Percentiles rank a stretch among this genome's conserved stretches.
phyloP scores from a whole-genome alignment of 2,888 invertebrate species.

The Acleris cristana region DNA sequence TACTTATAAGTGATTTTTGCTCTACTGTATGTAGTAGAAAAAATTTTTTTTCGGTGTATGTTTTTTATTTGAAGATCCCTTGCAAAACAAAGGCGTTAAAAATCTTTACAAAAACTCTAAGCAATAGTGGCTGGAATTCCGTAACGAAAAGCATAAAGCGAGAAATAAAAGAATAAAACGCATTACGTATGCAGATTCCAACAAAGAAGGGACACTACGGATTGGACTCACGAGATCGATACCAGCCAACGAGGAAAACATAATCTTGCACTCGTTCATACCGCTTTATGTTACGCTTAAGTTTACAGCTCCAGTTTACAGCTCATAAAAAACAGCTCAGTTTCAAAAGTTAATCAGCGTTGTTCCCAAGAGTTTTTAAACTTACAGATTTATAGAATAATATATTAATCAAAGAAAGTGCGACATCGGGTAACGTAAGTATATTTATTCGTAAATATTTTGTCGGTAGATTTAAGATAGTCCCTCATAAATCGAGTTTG shows the following conservation, averaged over 20 bases:
- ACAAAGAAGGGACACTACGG: conserved; percentile 5
- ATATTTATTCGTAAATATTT: conserved; percentile 13
- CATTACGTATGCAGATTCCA: conserved; percentile 15
- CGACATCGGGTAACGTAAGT: background rate
- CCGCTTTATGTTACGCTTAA: too few relatives aligned
- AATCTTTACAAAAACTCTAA: too few relatives aligned
- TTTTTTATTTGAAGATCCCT: too few relatives aligned
- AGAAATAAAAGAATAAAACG: conserved; percentile 19
- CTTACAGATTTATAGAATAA: conserved; percentile 1
- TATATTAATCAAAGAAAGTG: background rate
- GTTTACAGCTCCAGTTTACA: background rate
- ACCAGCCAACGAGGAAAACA: conserved; percentile 3
- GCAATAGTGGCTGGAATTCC: background rate
- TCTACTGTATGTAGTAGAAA: too few relatives aligned
- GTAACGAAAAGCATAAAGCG: background rate
- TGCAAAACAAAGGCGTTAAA: too few relatives aligned
- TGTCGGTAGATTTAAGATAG: conserved; percentile 25
- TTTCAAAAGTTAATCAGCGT: background rate
- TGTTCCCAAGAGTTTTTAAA: background rate
- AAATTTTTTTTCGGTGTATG: too few relatives aligned
- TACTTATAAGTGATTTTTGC: too few relatives aligned
- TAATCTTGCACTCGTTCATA: background rate
- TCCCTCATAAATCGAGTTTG: conserved; percentile 15
- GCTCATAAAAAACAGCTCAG: background rate
- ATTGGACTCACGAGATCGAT: conserved; percentile 11